Base-by-base conservation (phyloP, 1,140 invertebrate genomes). In the Drosophila seguyi region DNA sequence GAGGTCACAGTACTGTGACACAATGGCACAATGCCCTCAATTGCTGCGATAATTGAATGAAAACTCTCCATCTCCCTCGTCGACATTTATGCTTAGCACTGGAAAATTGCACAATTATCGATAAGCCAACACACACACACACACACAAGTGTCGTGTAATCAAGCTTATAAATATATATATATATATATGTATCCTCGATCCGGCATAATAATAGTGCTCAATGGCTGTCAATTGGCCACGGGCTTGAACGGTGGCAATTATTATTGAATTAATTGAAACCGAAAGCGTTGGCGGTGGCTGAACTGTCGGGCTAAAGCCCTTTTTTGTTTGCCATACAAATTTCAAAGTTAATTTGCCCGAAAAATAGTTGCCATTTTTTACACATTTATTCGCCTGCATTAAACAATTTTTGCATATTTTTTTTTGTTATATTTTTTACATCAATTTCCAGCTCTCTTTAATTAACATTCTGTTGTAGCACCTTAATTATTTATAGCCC, bases 1-100 rank as follows among this genome's bases (percentile, higher is more conserved):
- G 34, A 34, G 34, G 22, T 36, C 68, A 57, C 63, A 69, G 38
- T 25, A 22, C 27, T n/a, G n/a, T 42, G 50, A 4, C 29, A 56
- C 66, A 72, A 71, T 72, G 65, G 44, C 34, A 67, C 36, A 69
- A 69, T 53, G 48, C 31, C 48, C 52, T 38, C 65, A 22, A 58
- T 57, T 71, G 25, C 42, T 31, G 22, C 36, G 69, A 73, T 73
- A 73, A 73, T 73, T 73, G 69, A 73, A 72, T 73, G 69, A 59
- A 73, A 72, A 59, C 53, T 50, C 53, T n/a, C 67, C 34, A 72
- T 72, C 59, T 52, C 36, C 65, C 22, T 8, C 44, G 16, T 2
- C 69, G 68, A 72, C 68, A 72, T 72, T 72, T 58, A 72, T 72
- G 68, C 52, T 72, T 50, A 41, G 69, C 29, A 13, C 8, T 29